Base-by-base conservation (phyloP, 2,113 vertebrate genomes). In the Chamaetylas fuelleborni region DNA sequence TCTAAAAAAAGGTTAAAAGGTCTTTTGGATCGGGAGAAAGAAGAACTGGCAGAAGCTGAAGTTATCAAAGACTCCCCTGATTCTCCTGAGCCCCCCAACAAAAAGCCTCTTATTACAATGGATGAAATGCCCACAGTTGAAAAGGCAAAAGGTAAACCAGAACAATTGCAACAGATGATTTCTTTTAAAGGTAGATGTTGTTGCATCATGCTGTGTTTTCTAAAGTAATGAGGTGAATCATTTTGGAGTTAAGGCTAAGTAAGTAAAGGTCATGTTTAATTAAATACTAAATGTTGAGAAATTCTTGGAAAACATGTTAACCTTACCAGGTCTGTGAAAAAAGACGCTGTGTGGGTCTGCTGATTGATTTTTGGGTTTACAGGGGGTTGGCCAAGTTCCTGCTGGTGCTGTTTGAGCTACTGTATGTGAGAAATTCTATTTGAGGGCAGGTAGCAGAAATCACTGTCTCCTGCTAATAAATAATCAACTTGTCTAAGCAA, bases 11-110 rank as follows among this genome's bases (percentile, higher is more conserved):
- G 99, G 91, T 96, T 99, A 81, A 99, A 99, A 96, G 98, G 98
- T 64, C 96, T 98, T 50, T 90, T 98, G 87, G 99, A 99, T 86
- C 98, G 98, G 77, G 98, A 99, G 77, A 99, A 99, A 92, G 99
- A 99, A 56, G 99, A 99, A 14, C 96, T 98, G 81, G 95, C 96
- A 54, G 99, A 99, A 97, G 95, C 99, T 1, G 99, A 99, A 92
- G 97, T 99, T 92, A 99, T 99, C 76, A 99, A 99, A 95, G 99
- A 99, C 95, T 99, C 99, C 3, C 99, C 99, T 1, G 99, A 99
- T 96, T 99, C 99, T 60, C 99, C 99, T 33, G 99, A 99, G 80
- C 99, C 99, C 34, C 98, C 98, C 77, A 99, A 99, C 96, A 99
- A 99, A 97, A 99, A 99, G 80, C 99, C 99, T 5, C 99, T 99